These are phyloP conservation scores for Oncorhynchus masou DNA, from an alignment of 2,113 vertebrate species.

Conservation along the genomic window DNA sequence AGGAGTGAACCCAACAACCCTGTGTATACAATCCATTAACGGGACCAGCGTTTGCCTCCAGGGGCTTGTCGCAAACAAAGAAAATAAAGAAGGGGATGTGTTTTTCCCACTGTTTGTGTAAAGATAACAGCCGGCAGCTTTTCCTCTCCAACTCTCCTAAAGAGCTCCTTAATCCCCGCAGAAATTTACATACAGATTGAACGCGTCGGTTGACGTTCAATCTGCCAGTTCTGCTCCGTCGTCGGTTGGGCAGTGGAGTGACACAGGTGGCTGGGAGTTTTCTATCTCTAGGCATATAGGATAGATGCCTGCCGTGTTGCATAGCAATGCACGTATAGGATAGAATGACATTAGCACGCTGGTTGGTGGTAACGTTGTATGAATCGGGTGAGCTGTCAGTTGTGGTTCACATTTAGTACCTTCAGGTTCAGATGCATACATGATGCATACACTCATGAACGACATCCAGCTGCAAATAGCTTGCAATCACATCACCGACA, in stretches of 20 bases:
- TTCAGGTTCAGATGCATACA: neutral
- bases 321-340: too few species aligned
- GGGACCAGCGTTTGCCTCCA: conserved; percentile 18
- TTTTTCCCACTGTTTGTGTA: conserved; percentile 17
- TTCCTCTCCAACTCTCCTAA: conserved; percentile 37
- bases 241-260: neutral
- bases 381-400: neutral
- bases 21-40: conserved; percentile 13
- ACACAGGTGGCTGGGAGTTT: neutral
- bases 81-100: neutral
- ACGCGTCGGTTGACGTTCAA: conserved; percentile 26
- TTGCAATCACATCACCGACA: neutral
- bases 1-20: conserved; percentile 30
- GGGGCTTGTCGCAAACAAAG: conserved; percentile 25
- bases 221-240: conserved; percentile 4
- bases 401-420: neutral
- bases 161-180: conserved; percentile 23
- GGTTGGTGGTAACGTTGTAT: too few species aligned
- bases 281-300: neutral
- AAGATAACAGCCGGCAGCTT: conserved; percentile 25
- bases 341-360: too few species aligned
- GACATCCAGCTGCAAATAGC: neutral
- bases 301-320: too few species aligned
- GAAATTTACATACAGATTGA: conserved; percentile 52
- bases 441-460: conserved; percentile 9